Evolutionary conservation across 2,113 vertebrate species (phyloP), one percentile per base, ranked within the genome.

Genomic region (Clupea harengus): DNA sequence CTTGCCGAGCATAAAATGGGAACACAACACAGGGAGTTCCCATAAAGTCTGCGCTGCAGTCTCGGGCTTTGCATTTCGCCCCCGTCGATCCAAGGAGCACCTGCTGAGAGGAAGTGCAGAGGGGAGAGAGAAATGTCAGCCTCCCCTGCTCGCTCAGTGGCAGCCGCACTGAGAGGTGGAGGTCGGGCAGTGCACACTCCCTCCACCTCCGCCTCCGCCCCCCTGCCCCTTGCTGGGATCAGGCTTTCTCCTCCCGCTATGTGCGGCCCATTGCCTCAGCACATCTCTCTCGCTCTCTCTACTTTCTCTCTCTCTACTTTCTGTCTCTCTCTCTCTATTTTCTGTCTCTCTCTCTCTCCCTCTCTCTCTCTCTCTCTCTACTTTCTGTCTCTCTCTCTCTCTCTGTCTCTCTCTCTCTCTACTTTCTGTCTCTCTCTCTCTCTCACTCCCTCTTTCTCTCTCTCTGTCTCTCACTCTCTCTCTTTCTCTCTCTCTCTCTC

Each of bases 91-190:
- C 64, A 13, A 32, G 25, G 64, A 72, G 64, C 52, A 28, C 47
- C 82, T 60, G 82, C 54, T 39, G 82, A 18, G 82, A 83, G 82
- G 82, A 39, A 9, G 54, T 54, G 32, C 82, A 83, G 49, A 83
- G 52, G 46, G 49, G 46, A 54, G n/a, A 17, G 82, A n/a, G 13
- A 32, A 32, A 72, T 72, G 64, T 32, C 64, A 72, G 64, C 64
- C 64, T 72, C 64, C 64, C 6, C 64, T 28, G 64, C 64, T 32
- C 64, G 25, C 64, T 25, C 64, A 11, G 25, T 72, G 64, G n/a
- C 64, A 72, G 64, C 10, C 64, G 25, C 64, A 32, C 25, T 2
- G 64, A 32, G 64, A 72, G 64, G 25, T 32, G n/a, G 64, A 32
- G 64, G 64, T 72, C 64, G 25, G 25, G 64, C 64, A 8, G 25